These are phyloP conservation scores for Alectoris magna DNA, from an alignment of 2,797 vertebrate genomes.

Conservation along the genomic window DNA sequence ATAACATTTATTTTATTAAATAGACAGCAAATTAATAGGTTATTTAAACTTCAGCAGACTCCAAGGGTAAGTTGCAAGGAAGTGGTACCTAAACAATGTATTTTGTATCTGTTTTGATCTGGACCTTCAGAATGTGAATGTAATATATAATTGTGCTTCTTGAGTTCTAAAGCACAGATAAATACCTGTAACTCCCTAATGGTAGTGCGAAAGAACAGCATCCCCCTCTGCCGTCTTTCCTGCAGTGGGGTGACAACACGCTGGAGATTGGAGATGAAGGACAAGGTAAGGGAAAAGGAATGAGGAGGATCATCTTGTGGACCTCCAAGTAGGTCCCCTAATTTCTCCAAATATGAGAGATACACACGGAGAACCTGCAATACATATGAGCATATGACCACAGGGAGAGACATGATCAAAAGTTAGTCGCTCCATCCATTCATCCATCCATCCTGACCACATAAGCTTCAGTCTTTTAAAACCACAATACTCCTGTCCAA, in stretches of 20 bases:
- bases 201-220: constrained; percentile 84
- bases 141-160: neutral
- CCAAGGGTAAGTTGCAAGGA: neutral
- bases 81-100: neutral
- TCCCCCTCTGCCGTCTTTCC: constrained; percentile 78
- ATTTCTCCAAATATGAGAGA: constrained; percentile 58
- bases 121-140: neutral
- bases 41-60: neutral
- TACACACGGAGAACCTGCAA: constrained; percentile 85
- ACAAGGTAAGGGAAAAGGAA: constrained; percentile 79
- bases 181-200: constrained; percentile 85
- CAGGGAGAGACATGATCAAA: constrained; percentile 49
- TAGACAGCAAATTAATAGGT: accelerated
- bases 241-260: constrained; percentile 66
- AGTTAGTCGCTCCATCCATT: neutral
- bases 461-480: neutral
- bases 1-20: neutral
- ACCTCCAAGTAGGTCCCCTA: constrained; percentile 81
- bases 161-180: neutral
- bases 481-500: neutral
- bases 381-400: neutral
- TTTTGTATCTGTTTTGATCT: neutral
- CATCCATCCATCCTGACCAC: neutral
- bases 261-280: constrained; percentile 78
- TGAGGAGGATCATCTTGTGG: constrained; percentile 75